phyloP scores from a whole-genome alignment of 2,797 vertebrate genomes.

The Meriones psammophilus region DNA sequence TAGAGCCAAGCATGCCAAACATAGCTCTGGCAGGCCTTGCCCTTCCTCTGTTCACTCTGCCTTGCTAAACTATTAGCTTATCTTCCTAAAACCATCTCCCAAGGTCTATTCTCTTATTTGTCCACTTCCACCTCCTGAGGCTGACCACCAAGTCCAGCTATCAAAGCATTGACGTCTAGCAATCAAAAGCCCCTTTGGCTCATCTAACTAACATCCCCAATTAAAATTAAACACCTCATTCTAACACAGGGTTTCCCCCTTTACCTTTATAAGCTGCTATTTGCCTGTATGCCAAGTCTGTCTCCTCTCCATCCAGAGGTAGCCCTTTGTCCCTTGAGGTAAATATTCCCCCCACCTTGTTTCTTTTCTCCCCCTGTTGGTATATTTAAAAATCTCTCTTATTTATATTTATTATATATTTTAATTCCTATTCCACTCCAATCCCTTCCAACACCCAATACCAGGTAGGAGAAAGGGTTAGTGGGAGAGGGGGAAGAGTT shows the following conservation, averaged over 20 bases:
- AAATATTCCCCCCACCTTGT: not conserved
- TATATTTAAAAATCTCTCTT: not conserved
- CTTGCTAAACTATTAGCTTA: not conserved
- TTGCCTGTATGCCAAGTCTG: not conserved
- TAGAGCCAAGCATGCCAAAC: not conserved
- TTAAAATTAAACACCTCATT: not conserved
- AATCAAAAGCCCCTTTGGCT: not conserved
- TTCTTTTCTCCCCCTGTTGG: not conserved
- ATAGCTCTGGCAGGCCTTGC: not conserved
- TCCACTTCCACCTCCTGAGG: not conserved
- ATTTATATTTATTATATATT: too few relatives aligned
- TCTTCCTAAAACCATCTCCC: not conserved
- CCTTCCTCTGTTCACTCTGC: not conserved
- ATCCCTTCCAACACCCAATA: too few relatives aligned
- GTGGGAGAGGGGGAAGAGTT: too few relatives aligned
- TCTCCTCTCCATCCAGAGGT: not conserved
- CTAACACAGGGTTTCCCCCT: not conserved
- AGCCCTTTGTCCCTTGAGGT: not conserved
- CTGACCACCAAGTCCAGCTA: not conserved
- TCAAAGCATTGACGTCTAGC: not conserved
- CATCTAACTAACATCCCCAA: not conserved
- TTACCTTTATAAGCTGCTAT: not conserved
- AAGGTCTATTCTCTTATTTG: not conserved
- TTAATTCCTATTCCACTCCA: too few relatives aligned
- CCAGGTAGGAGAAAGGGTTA: too few relatives aligned